Evolutionary conservation across 2,797 vertebrate genomes (phyloP).

Genomic region (Arvicola amphibius): DNA sequence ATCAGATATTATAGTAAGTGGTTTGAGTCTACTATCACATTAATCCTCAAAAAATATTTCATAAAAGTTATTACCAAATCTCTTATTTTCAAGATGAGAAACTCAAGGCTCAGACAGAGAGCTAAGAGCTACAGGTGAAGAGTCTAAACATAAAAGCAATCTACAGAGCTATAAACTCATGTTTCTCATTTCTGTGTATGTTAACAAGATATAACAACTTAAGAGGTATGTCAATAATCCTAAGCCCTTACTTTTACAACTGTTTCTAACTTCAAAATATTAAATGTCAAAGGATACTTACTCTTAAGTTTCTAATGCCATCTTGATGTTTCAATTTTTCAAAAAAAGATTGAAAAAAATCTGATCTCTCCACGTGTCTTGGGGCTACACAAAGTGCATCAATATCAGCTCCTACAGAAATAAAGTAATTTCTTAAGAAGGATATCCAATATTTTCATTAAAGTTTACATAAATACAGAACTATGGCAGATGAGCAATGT

Average conservation of each 20-base stretch:
- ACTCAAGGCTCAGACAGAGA: constrained; percentile 38
- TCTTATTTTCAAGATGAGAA: constrained; percentile 21
- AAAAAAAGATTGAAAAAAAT: constrained; percentile 98
- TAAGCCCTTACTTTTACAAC: constrained; percentile 43
- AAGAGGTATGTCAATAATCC: constrained; percentile 39
- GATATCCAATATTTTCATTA: constrained; percentile 36
- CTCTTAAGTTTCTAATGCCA: constrained; percentile 96
- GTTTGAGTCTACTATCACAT: constrained; percentile 41
- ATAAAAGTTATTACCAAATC: neutral
- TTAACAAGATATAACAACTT: constrained; percentile 48
- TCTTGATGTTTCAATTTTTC: constrained; percentile 96
- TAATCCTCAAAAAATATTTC: constrained; percentile 13
- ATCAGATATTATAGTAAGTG: constrained; percentile 17
- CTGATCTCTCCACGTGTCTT: constrained; percentile 95
- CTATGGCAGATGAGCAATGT: neutral
- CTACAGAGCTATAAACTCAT: neutral
- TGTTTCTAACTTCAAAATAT: constrained; percentile 53
- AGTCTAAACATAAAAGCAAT: constrained; percentile 46
- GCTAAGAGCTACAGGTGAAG: neutral
- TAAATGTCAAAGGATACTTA: constrained; percentile 80
- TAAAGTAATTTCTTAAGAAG: constrained; percentile 64
- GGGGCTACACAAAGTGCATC: constrained; percentile 98
- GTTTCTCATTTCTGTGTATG: constrained; percentile 5
- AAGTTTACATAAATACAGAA: constrained; percentile 25
- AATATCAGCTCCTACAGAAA: constrained; percentile 95